Evolutionary conservation across 1,140 invertebrate species (phyloP), one percentile per base, ranked within the genome.

Genomic region (Uloborus diversus): DNA sequence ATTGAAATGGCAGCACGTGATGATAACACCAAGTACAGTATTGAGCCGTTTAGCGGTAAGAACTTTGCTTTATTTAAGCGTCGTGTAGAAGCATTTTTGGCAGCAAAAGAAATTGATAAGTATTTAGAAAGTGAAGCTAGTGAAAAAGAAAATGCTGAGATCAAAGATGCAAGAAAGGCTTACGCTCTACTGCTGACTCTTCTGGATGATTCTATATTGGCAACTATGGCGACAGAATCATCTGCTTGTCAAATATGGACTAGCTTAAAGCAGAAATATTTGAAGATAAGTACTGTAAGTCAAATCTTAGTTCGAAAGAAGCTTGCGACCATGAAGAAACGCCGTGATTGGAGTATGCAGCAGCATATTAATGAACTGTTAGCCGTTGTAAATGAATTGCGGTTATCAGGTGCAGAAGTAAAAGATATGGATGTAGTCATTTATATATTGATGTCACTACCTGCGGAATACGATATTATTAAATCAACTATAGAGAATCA

Each of bases 281-380:
- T 25, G 11, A 66, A 66, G 32, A 14, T 25, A 0, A 66, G 47
- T 32, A n/a, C n/a, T n/a, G 66, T 53, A 0, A 69, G 66, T 33
- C 28, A 56, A 56, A 69, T 69, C 9, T 35, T 69, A 53, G 25
- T 56, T 53, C 3, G 66, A 33, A 69, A 69, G 49, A 69, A 56
- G 53, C 47, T 69, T 28, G 11, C 49, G 17, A 69, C 47, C 2
- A n/a, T 69, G 49, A 69, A 69, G 66, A 69, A 69, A 53, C 9
- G 28, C 1, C 17, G 66, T 32, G 42, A 69, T 53, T 53, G 66
- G 1, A 69, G 42, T 20, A 69, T 69, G 66, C 47, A 69, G n/a
- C 2, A 51, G 33, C 47, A 69, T 32, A 56, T 69, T 69, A 33
- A 56, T 32, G 49, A 53, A 69, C n/a, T 69, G 14, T 69, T 69